Evolutionary conservation across 2,888 invertebrate genomes (phyloP), one percentile per base, ranked within the genome.

Genomic region (Amaurobius ferox): DNA sequence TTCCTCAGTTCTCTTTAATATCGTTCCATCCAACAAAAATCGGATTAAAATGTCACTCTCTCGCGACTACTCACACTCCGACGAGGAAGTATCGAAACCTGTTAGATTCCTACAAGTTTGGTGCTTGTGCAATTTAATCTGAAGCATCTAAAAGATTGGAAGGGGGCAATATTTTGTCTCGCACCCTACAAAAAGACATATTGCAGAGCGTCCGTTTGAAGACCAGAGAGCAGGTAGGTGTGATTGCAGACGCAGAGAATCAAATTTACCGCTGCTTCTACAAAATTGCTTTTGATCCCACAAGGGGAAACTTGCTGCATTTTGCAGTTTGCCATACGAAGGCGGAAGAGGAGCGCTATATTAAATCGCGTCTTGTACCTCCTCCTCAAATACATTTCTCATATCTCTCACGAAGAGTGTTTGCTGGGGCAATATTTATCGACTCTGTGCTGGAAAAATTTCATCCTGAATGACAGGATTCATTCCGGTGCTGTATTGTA

Each of bases 361-460:
- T 55, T 55, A 55, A 55, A 55, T 23, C 55, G 55, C 23, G 5
- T 11, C 35, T 35, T 9, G 35, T 35, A 35, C 23, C 55, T 55
- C 55, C 55, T 55, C 55, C 55, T 55, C 55, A 55, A 55, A 55
- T 55, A 55, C 55, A 55, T 55, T 55, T 55, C 55, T 55, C 55
- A 55, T 55, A 23, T 55, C 55, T 23, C 23, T 55, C 55, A 55
- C 55, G 55, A 16, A 55, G 16, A 3, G 23, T 55, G 55, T 55
- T 55, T 55, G 55, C 55, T 16, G 55, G 55, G 55, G 23, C 55
- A 55, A 55, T 55, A 55, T 55, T 55, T 55, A 55, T 55, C 11
- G 55, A 55, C 23, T 5, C 16, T 5, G 3, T 55, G 23, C 35
- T 23, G 5, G 23, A 55, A 55, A 55, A 55, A 23, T 55, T 55